Percentiles rank a stretch among this genome's conserved stretches.
Conservation (phyloP, 2,888 invertebrate genomes). For the Trachelus troglodyta region DNA sequence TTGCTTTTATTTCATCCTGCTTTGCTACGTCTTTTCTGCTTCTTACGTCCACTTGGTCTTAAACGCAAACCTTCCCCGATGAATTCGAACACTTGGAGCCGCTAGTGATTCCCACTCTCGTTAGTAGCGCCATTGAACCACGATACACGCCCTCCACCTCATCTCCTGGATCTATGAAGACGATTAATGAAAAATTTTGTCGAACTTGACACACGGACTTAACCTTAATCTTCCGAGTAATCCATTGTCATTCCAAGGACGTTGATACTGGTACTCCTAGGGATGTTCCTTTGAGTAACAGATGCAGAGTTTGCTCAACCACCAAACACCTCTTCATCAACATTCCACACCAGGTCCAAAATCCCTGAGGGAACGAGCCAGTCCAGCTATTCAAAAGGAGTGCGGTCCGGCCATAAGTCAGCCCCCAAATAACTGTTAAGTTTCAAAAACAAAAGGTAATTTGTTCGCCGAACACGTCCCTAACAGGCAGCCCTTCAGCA, state of each 20-base stretch:
- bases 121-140: slow-evolving; percentile 2
- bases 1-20: slow-evolving; percentile 25
- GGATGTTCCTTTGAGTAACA: neutral
- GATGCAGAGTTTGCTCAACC: neutral
- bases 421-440: slow-evolving; percentile 40
- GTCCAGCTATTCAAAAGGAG: neutral
- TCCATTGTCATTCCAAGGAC: neutral
- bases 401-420: slow-evolving; percentile 10
- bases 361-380: slow-evolving; percentile 2
- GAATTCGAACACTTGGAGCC: slow-evolving; percentile 1
- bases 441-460: slow-evolving; percentile 59
- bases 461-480: slow-evolving; percentile 60
- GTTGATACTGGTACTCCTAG: neutral
- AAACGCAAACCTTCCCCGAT: neutral
- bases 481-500: slow-evolving; percentile 22
- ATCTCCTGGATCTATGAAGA: neutral
- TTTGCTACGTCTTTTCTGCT: slow-evolving; percentile 11
- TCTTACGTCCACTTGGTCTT: neutral
- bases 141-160: neutral
- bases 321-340: slow-evolving; percentile 9
- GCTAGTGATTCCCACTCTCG: neutral
- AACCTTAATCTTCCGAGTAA: neutral
- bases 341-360: slow-evolving; percentile 9
- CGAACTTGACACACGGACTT: neutral
- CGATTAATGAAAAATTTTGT: neutral